Evolutionary conservation across 1,140 invertebrate species (phyloP).

Genomic region (Pachyrhynchus sulphureomaculatus): DNA sequence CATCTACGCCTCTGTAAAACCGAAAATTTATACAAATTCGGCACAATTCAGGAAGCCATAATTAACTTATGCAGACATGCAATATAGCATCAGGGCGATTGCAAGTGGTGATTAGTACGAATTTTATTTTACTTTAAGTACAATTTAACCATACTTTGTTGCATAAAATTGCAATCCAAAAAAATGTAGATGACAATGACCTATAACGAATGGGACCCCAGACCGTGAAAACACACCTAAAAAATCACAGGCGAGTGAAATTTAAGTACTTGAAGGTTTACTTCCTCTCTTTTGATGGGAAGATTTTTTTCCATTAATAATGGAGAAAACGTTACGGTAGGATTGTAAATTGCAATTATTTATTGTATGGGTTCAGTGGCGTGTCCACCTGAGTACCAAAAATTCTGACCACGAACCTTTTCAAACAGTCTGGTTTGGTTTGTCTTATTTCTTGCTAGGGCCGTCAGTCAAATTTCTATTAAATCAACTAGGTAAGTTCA

Average conservation of each 20-base stretch:
- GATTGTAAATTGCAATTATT: too few species aligned
- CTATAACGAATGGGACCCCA: constrained; percentile 40
- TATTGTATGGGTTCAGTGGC: too few species aligned
- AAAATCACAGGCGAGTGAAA: constrained; percentile 16
- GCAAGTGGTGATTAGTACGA: constrained; percentile 39
- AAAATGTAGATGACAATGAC: constrained; percentile 43
- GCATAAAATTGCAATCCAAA: constrained; percentile 45
- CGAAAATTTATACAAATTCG: constrained; percentile 4
- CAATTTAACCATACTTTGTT: constrained; percentile 45
- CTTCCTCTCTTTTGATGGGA: neutral
- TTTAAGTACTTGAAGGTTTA: neutral
- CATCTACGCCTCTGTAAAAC: neutral
- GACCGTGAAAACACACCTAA: constrained; percentile 40
- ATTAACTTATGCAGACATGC: constrained; percentile 37
- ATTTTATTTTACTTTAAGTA: constrained; percentile 44
- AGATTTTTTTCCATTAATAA: too few species aligned
- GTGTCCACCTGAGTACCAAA: too few species aligned
- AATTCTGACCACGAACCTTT: too few species aligned
- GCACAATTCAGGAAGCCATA: constrained; percentile 18
- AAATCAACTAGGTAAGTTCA: too few species aligned
- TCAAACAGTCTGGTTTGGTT: too few species aligned
- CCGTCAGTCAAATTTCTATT: too few species aligned
- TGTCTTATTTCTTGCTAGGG: too few species aligned
- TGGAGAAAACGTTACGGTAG: too few species aligned
- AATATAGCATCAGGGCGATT: constrained; percentile 33